Conservation (phyloP, 2,888 invertebrate genomes). For the Mallateleia sp. region DNA sequence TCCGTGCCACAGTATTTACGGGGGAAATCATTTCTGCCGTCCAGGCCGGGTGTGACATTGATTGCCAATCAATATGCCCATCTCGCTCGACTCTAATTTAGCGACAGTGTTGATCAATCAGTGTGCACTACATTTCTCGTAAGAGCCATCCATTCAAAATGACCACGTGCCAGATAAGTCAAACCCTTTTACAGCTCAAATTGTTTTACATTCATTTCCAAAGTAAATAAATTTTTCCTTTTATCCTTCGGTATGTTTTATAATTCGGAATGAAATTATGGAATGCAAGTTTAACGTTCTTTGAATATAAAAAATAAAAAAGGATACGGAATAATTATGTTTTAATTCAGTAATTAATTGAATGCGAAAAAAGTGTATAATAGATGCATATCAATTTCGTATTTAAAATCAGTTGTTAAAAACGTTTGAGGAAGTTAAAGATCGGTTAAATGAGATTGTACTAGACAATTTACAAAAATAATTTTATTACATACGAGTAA, state of each 20-base stretch:
- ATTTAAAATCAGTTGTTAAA: no score
- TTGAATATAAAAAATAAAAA: no score
- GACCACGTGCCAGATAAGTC: constrained; percentile 51
- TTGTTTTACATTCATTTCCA: constrained; percentile 42
- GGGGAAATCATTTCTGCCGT: constrained; percentile 85
- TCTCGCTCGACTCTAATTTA: constrained; percentile 89
- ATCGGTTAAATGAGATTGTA: no score
- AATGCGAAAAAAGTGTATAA: no score
- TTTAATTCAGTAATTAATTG: no score
- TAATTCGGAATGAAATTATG: not conserved
- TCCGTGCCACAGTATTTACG: constrained; percentile 84
- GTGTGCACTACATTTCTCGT: constrained; percentile 84
- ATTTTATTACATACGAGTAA: no score
- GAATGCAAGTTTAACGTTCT: not conserved
- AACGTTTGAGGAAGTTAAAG: no score
- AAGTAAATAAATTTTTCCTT: not conserved
- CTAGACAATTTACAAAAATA: no score
- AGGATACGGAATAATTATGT: no score
- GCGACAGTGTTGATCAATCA: constrained; percentile 89
- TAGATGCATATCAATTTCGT: no score
- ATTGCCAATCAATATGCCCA: constrained; percentile 90
- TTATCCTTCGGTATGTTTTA: not conserved
- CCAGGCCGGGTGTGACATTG: constrained; percentile 86
- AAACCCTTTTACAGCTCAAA: constrained; percentile 55
- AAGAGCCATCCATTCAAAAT: constrained; percentile 78